Percentiles rank a stretch among this genome's conserved stretches.
Evolutionary conservation across 2,888 invertebrate species (phyloP).

Genomic region (Belgica antarctica): DNA sequence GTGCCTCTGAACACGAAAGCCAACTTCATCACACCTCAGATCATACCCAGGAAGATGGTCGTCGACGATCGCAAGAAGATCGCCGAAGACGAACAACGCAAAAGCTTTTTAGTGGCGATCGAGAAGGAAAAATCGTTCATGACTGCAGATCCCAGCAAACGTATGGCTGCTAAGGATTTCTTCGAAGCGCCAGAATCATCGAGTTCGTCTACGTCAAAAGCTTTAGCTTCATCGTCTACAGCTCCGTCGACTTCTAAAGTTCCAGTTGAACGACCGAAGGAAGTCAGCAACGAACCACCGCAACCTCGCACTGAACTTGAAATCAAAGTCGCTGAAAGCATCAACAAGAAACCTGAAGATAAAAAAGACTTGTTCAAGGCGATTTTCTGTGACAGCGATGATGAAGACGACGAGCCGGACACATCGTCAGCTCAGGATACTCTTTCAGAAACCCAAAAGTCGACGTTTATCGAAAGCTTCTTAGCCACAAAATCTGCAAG

Average conservation of each 20-base stretch:
- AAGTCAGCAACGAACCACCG: background rate
- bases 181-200: conserved; percentile 14
- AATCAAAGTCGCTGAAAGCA: conserved; percentile 49
- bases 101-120: conserved; percentile 21
- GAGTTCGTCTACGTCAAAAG: no score
- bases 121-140: conserved; percentile 41
- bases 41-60: conserved; percentile 49
- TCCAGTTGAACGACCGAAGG: conserved; percentile 27
- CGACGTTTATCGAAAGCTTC: conserved; percentile 38
- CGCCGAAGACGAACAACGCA: conserved; percentile 8
- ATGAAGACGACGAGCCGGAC: conserved; percentile 57
- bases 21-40: conserved; percentile 56
- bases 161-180: conserved; percentile 45
- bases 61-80: conserved; percentile 6
- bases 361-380: conserved; percentile 82
- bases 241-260: conserved; percentile 26
- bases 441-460: conserved; percentile 47
- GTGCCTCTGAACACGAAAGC: conserved; percentile 60
- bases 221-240: no score
- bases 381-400: conserved; percentile 79
- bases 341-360: conserved; percentile 56
- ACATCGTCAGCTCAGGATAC: conserved; percentile 49
- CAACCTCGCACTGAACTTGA: conserved; percentile 50
- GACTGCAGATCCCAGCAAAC: background rate
- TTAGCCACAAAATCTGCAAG: conserved; percentile 50